phyloP scores from a whole-genome alignment of 2,113 vertebrate species.

The Cricetomys ansorgei region DNA sequence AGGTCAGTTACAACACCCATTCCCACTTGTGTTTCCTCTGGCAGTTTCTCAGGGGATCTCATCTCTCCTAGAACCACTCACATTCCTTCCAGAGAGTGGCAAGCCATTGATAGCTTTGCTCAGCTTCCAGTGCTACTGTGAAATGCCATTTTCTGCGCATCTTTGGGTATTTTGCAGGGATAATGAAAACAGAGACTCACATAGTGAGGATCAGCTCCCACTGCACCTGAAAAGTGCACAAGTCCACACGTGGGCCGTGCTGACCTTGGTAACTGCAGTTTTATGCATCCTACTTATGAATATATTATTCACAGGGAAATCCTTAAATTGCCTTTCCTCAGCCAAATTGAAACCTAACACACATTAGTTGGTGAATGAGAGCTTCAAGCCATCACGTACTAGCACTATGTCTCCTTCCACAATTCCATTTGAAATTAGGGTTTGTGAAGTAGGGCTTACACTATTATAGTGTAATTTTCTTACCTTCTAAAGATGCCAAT shows the following conservation, averaged over 20 bases:
- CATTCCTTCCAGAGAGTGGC: background rate
- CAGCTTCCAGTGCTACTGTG: background rate
- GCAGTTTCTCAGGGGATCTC: background rate
- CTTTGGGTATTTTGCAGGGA: background rate
- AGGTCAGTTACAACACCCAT: background rate
- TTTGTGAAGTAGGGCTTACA: background rate
- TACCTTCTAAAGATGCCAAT: conserved; percentile 54
- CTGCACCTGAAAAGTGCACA: background rate
- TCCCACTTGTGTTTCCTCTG: background rate
- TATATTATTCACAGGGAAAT: conserved; percentile 59
- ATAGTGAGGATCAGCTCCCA: background rate
- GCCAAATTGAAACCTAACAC: conserved; percentile 16
- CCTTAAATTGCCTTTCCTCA: conserved; percentile 54
- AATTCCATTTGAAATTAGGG: conserved; percentile 6
- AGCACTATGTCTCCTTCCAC: conserved; percentile 13
- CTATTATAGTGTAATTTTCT: conserved; percentile 47
- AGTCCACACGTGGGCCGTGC: conserved; percentile 40
- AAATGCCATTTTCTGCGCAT: conserved; percentile 27
- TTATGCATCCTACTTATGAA: conserved; percentile 41
- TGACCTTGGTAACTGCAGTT: conserved; percentile 61
- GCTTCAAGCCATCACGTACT: background rate
- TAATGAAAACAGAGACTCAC: conserved; percentile 20
- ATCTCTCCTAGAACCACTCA: background rate
- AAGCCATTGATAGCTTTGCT: conserved; percentile 46
- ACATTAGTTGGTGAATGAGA: conserved; percentile 24